Percentiles rank a stretch among this genome's conserved stretches.
Evolutionary conservation across 2,797 vertebrate genomes (phyloP).

Genomic region (Rhinichthys osculus): DNA sequence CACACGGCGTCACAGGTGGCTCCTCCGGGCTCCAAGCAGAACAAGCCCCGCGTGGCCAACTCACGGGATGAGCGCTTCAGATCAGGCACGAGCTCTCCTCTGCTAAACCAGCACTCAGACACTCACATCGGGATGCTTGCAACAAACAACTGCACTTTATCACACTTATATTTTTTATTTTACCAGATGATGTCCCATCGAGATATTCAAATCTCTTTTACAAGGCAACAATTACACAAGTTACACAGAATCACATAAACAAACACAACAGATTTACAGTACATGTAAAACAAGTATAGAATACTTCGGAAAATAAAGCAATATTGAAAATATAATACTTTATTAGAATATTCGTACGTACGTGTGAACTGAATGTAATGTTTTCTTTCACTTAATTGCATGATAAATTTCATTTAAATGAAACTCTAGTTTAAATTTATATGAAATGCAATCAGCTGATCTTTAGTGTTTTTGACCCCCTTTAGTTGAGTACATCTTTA

Average conservation of each 20-base stretch:
- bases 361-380: neutral
- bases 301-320: neutral
- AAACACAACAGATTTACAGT: too few relatives aligned
- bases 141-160: neutral
- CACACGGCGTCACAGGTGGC: constrained; percentile 79
- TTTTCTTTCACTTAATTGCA: neutral
- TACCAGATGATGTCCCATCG: too few relatives aligned
- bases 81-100: constrained; percentile 78
- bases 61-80: constrained; percentile 94
- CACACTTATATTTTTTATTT: too few relatives aligned
- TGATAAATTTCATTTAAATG: neutral
- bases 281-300: too few relatives aligned
- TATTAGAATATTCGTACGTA: neutral
- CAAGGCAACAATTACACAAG: too few relatives aligned
- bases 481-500: neutral
- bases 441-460: too few relatives aligned
- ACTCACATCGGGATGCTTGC: neutral
- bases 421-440: neutral
- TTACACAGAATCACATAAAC: too few relatives aligned
- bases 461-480: too few relatives aligned
- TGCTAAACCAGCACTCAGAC: neutral
- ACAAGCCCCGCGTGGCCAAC: constrained; percentile 84
- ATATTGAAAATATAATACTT: neutral
- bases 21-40: constrained; percentile 78
- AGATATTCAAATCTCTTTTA: too few relatives aligned